Evolutionary conservation across 2,797 vertebrate species (phyloP).

Genomic region (Arrhamphus sclerolepis): DNA sequence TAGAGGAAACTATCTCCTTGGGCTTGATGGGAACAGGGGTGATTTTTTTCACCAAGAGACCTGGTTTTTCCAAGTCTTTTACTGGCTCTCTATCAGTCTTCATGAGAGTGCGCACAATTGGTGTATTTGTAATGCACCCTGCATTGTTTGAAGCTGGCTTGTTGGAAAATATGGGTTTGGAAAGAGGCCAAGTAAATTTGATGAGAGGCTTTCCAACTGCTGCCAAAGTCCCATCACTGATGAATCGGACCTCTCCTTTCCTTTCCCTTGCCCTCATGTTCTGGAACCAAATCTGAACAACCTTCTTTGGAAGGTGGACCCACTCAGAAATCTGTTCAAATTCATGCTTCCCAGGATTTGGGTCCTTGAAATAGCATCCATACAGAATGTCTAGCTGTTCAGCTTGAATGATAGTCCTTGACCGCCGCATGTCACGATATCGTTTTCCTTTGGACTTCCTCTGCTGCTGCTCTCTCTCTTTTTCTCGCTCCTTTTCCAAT

Average conservation of each 20-base stretch:
- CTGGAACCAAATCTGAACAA: conserved; percentile 97
- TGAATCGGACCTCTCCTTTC: conserved; percentile 91
- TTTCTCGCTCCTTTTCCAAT: conserved; percentile 68
- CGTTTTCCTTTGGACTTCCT: conserved; percentile 79
- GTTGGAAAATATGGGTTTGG: conserved; percentile 83
- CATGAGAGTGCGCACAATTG: conserved; percentile 70
- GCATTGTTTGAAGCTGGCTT: conserved; percentile 73
- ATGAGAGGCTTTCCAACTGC: conserved; percentile 86
- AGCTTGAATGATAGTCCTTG: conserved; percentile 92
- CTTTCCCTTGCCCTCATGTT: conserved; percentile 93
- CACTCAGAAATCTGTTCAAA: conserved; percentile 94
- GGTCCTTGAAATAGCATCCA: conserved; percentile 94
- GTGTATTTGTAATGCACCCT: conserved; percentile 65
- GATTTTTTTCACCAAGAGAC: conserved; percentile 62
- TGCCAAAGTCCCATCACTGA: conserved; percentile 85
- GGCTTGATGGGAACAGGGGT: conserved; percentile 76
- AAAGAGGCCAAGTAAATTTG: conserved; percentile 86
- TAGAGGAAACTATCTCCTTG: conserved; percentile 71
- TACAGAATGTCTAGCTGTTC: conserved; percentile 95
- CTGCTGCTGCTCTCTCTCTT: conserved; percentile 70
- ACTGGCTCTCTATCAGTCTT: conserved; percentile 70
- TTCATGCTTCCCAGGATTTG: conserved; percentile 92
- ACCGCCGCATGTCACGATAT: conserved; percentile 85
- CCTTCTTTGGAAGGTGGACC: conserved; percentile 93
- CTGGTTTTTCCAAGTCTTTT: conserved; percentile 68